phyloP scores from a whole-genome alignment of 53 echinoderm and acorn worm genomes.

The Henricia sp. region DNA sequence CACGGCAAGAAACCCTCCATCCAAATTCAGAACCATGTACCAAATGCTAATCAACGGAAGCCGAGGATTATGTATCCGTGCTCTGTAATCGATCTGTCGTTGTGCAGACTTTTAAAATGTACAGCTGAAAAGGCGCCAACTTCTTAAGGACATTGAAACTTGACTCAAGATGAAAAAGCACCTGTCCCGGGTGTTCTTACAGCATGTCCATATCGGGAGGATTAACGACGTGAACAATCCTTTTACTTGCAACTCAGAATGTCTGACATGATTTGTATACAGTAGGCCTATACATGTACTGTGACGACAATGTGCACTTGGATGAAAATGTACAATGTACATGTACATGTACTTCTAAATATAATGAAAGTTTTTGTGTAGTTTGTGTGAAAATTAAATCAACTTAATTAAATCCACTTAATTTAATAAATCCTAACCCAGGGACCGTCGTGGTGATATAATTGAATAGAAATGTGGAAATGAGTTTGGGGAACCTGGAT shows the following conservation, averaged over 20 bases:
- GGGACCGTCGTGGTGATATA: no score
- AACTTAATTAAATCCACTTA: no score
- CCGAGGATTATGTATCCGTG: constrained; percentile 31
- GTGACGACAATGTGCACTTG: not conserved
- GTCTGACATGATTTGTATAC: not conserved
- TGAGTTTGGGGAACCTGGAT: no score
- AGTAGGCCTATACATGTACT: not conserved
- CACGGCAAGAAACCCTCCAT: constrained; percentile 3
- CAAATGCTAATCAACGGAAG: constrained; percentile 33
- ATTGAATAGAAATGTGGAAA: no score
- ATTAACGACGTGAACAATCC: not conserved
- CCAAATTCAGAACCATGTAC: constrained; percentile 26
- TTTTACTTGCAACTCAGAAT: not conserved
- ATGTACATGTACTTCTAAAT: constrained; percentile 11
- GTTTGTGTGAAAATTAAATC: not conserved
- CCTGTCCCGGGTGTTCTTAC: not conserved
- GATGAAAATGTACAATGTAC: constrained; percentile 7
- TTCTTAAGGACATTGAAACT: constrained; percentile 13
- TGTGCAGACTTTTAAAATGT: not conserved
- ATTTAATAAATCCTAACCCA: no score
- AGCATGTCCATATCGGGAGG: not conserved
- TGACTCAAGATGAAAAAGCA: constrained; percentile 1
- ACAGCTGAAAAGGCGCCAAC: not conserved
- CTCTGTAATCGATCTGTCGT: constrained; percentile 18
- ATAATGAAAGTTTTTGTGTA: not conserved